These are phyloP conservation scores for Turdus rufiventris DNA, from an alignment of 2,113 vertebrate genomes.

Conservation along the genomic window DNA sequence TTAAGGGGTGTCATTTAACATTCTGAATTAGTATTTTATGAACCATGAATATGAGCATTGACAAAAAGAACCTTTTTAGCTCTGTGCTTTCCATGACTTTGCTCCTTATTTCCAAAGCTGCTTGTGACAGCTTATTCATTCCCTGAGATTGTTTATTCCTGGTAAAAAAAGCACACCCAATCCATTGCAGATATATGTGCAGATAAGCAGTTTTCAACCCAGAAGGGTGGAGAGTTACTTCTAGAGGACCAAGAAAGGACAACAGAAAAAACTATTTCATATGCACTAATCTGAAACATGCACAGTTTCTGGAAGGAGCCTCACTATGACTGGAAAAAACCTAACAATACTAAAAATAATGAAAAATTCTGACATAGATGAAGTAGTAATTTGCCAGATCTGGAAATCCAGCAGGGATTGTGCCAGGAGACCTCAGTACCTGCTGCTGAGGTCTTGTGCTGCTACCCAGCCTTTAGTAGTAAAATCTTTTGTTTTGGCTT, in stretches of 20 bases:
- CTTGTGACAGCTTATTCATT: slow-evolving; percentile 17
- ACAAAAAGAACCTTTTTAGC: neutral
- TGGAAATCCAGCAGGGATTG: neutral
- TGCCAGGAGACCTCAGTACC: neutral
- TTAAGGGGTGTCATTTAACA: neutral
- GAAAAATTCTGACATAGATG: neutral
- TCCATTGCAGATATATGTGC: neutral
- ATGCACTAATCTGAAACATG: neutral
- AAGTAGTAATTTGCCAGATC: neutral
- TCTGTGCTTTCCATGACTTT: neutral
- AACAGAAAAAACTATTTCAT: neutral
- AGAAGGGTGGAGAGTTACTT: neutral
- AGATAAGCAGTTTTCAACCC: neutral
- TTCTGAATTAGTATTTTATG: slow-evolving; percentile 12
- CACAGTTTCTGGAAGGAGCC: neutral
- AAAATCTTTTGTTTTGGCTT: neutral
- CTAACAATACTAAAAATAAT: neutral
- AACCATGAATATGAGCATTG: neutral
- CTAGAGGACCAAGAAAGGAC: neutral
- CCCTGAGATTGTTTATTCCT: neutral
- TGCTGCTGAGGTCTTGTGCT: neutral
- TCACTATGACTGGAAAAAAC: neutral
- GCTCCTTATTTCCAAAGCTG: neutral
- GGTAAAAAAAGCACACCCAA: neutral
- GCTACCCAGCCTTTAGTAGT: neutral